These are phyloP conservation scores for Tenebrosternarchus preto DNA, from an alignment of 2,113 vertebrate species.

Conservation along the genomic window DNA sequence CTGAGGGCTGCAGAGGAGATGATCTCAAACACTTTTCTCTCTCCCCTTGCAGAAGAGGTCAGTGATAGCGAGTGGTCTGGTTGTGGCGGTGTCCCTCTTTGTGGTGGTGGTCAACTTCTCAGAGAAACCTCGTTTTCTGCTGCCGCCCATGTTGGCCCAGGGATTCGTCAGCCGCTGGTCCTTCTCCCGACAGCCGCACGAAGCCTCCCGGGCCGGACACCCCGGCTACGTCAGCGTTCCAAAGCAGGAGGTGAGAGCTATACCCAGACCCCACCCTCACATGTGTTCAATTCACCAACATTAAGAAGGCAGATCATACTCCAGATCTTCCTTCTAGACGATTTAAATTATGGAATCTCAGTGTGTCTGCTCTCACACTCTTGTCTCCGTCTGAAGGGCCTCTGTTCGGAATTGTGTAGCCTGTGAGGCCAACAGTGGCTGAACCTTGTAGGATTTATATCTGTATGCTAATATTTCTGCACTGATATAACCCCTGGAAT, in stretches of 20 bases:
- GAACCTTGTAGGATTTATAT: too few relatives aligned
- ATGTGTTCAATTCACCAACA: too few relatives aligned
- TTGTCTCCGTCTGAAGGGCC: too few relatives aligned
- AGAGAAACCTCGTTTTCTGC: slow-evolving; percentile 84
- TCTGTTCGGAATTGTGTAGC: too few relatives aligned
- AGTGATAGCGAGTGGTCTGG: slow-evolving; percentile 80
- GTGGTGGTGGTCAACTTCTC: slow-evolving; percentile 85
- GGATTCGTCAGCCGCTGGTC: slow-evolving; percentile 78
- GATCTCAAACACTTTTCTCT: slow-evolving; percentile 17
- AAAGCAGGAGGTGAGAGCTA: slow-evolving; percentile 87
- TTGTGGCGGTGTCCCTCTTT: slow-evolving; percentile 83
- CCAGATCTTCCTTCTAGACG: too few relatives aligned
- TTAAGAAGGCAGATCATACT: too few relatives aligned
- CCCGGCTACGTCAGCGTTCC: slow-evolving; percentile 88
- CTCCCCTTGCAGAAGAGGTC: slow-evolving; percentile 81
- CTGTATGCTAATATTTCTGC: too few relatives aligned
- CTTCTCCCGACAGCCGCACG: slow-evolving; percentile 79
- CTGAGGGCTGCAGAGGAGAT: background rate
- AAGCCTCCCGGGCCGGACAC: slow-evolving; percentile 79
- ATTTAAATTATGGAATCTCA: too few relatives aligned
- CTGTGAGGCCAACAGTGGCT: too few relatives aligned
- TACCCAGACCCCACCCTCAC: background rate
- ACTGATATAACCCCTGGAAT: background rate
- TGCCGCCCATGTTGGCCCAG: slow-evolving; percentile 85
- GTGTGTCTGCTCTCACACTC: too few relatives aligned